A percentile compares a stretch with the other conserved stretches of the same genome.
phyloP scores from a whole-genome alignment of 2,113 vertebrate species.

The Oncorhynchus keta region DNA sequence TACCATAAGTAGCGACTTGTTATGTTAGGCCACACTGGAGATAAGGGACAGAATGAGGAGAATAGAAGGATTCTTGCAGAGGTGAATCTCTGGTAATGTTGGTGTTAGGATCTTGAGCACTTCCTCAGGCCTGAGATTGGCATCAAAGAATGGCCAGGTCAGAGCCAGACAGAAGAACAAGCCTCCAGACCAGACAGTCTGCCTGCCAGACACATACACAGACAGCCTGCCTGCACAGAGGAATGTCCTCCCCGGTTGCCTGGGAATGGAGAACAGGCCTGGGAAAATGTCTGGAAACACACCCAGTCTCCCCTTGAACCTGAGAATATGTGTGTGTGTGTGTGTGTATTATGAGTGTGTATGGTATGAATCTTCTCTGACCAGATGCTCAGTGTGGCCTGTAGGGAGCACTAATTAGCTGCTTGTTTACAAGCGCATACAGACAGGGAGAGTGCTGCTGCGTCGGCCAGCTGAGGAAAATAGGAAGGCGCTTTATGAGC shows the following conservation, averaged over 20 bases:
- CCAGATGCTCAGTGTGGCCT: constrained; percentile 58
- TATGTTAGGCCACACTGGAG: neutral
- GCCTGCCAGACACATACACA: constrained; percentile 2
- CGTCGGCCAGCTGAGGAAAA: constrained; percentile 42
- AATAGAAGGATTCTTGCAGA: neutral
- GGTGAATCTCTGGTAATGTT: neutral
- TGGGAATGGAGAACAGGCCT: neutral
- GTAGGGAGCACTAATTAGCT: constrained; percentile 61
- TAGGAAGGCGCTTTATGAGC: constrained; percentile 31
- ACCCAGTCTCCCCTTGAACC: neutral
- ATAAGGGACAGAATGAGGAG: neutral
- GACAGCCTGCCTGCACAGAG: constrained; percentile 29
- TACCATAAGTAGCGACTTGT: neutral
- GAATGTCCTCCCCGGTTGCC: constrained; percentile 25
- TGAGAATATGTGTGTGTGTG: neutral
- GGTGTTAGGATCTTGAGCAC: neutral
- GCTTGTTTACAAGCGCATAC: constrained; percentile 59
- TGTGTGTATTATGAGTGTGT: constrained; percentile 9
- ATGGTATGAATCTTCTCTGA: constrained; percentile 35
- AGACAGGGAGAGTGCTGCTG: constrained; percentile 41
- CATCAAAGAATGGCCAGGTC: constrained; percentile 46
- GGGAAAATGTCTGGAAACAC: constrained; percentile 5
- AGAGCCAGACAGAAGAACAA: constrained; percentile 24
- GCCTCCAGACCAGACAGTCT: neutral
- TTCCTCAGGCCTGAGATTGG: constrained; percentile 31